phyloP scores from a whole-genome alignment of 1,140 invertebrate genomes.

The Dendroctonus valens region DNA sequence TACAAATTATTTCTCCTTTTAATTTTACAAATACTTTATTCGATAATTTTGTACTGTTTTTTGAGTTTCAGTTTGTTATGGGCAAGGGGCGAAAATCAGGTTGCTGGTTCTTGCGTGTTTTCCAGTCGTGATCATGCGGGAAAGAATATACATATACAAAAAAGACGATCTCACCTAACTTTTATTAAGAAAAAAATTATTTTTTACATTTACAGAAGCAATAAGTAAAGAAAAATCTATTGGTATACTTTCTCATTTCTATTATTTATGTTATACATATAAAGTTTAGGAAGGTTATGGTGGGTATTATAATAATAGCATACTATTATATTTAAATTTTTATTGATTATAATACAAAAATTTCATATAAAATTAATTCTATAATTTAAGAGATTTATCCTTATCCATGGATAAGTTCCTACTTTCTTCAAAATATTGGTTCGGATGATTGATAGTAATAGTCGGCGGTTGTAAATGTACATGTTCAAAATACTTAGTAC shows the following conservation, averaged over 20 bases:
- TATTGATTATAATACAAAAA: not conserved
- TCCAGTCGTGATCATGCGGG: too few relatives aligned
- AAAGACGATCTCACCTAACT: too few relatives aligned
- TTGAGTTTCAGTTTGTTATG: too few relatives aligned
- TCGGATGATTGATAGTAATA: constrained; percentile 83
- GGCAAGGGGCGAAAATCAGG: too few relatives aligned
- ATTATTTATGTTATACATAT: not conserved
- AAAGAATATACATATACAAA: too few relatives aligned
- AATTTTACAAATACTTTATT: too few relatives aligned
- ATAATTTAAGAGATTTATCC: constrained; percentile 18
- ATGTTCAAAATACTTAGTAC: constrained; percentile 83
- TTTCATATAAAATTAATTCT: constrained; percentile 15
- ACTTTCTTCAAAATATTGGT: constrained; percentile 70
- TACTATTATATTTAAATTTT: not conserved
- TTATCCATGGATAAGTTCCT: constrained; percentile 28
- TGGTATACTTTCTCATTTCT: not conserved
- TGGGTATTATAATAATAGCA: not conserved
- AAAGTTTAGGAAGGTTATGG: not conserved
- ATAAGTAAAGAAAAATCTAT: too few relatives aligned
- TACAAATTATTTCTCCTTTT: too few relatives aligned
- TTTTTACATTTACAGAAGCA: too few relatives aligned
- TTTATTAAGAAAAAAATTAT: too few relatives aligned
- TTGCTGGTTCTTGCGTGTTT: too few relatives aligned
- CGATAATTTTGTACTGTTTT: too few relatives aligned
- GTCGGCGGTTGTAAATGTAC: constrained; percentile 64